Conservation (phyloP, 2,888 invertebrate species). For the Ochropacha duplaris region DNA sequence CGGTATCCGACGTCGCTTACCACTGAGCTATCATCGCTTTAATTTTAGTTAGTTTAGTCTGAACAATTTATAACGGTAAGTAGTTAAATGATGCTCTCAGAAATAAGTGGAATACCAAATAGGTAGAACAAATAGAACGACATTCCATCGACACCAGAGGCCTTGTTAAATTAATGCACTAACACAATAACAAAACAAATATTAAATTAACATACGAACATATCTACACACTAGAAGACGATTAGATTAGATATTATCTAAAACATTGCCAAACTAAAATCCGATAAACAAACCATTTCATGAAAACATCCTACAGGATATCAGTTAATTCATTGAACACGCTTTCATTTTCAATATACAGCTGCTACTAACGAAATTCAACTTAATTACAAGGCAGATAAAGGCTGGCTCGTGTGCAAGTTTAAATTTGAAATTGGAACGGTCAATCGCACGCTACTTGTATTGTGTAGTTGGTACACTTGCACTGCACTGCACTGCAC, state of each 20-base stretch:
- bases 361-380: not conserved
- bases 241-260: not conserved
- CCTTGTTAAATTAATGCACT: too few species aligned
- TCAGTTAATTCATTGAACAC: not conserved
- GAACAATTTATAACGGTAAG: too few species aligned
- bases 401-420: not conserved
- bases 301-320: not conserved
- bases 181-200: too few species aligned
- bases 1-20: too few species aligned
- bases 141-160: too few species aligned
- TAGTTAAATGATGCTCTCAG: too few species aligned
- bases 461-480: slow-evolving; percentile 26
- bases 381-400: not conserved
- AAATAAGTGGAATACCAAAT: too few species aligned
- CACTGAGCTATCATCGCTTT: too few species aligned
- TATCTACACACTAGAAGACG: not conserved
- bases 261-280: not conserved
- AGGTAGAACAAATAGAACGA: too few species aligned
- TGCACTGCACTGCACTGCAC: too few species aligned
- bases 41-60: too few species aligned
- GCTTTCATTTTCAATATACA: not conserved
- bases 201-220: too few species aligned
- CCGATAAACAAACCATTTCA: not conserved
- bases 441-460: slow-evolving; percentile 24
- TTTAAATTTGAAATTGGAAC: slow-evolving; percentile 17